Percentiles rank a stretch among this genome's conserved stretches.
Conservation (phyloP, 2,888 invertebrate genomes). For the Vannuccia rotundouncinata region DNA sequence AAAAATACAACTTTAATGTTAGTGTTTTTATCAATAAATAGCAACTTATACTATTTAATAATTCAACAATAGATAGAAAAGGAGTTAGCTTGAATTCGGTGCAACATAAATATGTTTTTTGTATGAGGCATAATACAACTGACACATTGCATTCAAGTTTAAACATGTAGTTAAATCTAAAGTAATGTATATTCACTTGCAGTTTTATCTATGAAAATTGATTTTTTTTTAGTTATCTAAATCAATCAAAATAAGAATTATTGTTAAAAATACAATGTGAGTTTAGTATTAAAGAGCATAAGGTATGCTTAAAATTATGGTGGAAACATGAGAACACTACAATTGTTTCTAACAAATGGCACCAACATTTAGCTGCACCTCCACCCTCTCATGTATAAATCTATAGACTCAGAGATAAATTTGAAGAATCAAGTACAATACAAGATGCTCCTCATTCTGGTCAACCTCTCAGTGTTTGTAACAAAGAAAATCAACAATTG, state of each 20-base stretch:
- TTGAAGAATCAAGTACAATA: conserved; percentile 22
- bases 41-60: too few relatives aligned
- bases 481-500: conserved; percentile 19
- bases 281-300: background rate
- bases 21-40: too few relatives aligned
- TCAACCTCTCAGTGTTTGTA: conserved; percentile 20
- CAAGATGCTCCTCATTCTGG: conserved; percentile 1
- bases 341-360: conserved; percentile 15
- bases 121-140: too few relatives aligned
- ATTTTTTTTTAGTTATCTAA: background rate
- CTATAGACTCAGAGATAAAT: conserved; percentile 17
- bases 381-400: conserved; percentile 6
- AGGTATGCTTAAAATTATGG: conserved; percentile 15
- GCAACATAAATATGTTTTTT: too few relatives aligned
- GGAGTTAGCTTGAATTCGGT: too few relatives aligned
- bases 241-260: conserved; percentile 3
- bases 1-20: too few relatives aligned
- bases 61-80: too few relatives aligned
- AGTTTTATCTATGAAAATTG: too few relatives aligned
- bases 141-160: too few relatives aligned
- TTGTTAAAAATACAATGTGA: conserved; percentile 12
- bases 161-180: too few relatives aligned
- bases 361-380: conserved; percentile 5
- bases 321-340: conserved; percentile 21
- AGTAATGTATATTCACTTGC: too few relatives aligned